Evolutionary conservation across 2,113 vertebrate genomes (phyloP), one percentile per base, ranked within the genome.

Genomic region (Butastur rufipennis): DNA sequence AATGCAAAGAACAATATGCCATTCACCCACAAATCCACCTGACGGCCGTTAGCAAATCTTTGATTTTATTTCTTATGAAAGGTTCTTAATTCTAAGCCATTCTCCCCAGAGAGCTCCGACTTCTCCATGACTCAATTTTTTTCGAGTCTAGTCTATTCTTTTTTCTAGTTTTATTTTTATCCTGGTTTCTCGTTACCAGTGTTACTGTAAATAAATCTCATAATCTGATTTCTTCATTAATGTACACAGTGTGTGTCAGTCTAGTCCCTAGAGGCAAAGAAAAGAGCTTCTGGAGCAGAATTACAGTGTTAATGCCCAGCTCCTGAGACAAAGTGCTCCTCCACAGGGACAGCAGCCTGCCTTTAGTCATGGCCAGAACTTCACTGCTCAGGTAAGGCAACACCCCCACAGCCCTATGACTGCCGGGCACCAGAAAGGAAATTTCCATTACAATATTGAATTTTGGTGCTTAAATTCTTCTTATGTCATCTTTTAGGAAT

Each of bases 1-100:
- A 97, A 95, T 61, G 18, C 82, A 96, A 98, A 96, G 72, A 97
- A 73, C 88, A 92, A 95, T 81, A 83, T 89, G 59, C 29, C 48
- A 89, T 94, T 97, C 92, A 92, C 63, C 93, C 88, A 95, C 81
- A 97, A 96, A 97, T 83, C 90, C 97, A 97, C 73, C 61, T 91
- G 92, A 94, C 59, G 96, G 59, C 70, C 45, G 34, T 94, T 97
- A 82, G 59, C 77, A 95, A 93, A 90, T 81, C 75, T 94, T 82
- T 94, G 84, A 93, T 94, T 93, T 91, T 96, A 90, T 98, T 97
- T 90, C 50, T 78, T 95, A 91, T 26, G 20, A 92, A 96, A 97
- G 50, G 32, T 78, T 96, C 85, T 92, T 97, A 95, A 97, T 97
- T 95, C 65, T 88, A 89, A 83, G 29, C 65, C 22, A 18, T 70